phyloP scores from a whole-genome alignment of 2,888 invertebrate genomes.

The Mythimna loreyi region DNA sequence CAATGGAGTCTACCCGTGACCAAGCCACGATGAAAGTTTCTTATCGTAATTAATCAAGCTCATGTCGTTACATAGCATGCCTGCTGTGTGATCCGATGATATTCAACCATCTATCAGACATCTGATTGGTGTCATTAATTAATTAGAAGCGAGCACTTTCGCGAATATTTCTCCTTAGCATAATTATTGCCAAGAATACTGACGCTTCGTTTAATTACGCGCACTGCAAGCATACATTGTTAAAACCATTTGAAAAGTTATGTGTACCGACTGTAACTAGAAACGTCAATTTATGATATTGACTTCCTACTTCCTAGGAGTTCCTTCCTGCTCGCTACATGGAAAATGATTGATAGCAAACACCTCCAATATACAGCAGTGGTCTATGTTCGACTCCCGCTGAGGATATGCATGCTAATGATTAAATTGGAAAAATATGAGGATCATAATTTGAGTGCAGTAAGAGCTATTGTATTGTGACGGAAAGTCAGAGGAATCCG shows the following conservation, averaged over 20 bases:
- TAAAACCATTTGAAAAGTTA: slow-evolving; percentile 7
- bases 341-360: slow-evolving; percentile 1
- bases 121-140: slow-evolving; percentile 31
- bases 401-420: neutral
- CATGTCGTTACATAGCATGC: slow-evolving; percentile 38
- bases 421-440: slow-evolving; percentile 12
- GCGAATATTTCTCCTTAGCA: neutral
- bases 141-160: slow-evolving; percentile 32
- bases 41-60: slow-evolving; percentile 41
- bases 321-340: neutral
- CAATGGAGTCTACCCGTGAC: slow-evolving; percentile 38
- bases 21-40: slow-evolving; percentile 34
- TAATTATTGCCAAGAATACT: neutral
- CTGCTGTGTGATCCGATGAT: slow-evolving; percentile 33
- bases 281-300: slow-evolving; percentile 6
- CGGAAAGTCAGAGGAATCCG: slow-evolving; percentile 60
- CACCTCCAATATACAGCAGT: neutral
- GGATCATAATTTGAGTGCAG: slow-evolving; percentile 41
- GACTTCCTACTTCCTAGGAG: slow-evolving; percentile 11
- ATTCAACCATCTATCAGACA: slow-evolving; percentile 19
- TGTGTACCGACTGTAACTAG: slow-evolving; percentile 12
- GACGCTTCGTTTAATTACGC: neutral
- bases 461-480: slow-evolving; percentile 46
- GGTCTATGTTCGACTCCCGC: neutral
- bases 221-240: neutral